Evolutionary conservation across 2,113 vertebrate genomes (phyloP), one percentile per base, ranked within the genome.

Genomic region (Toxostoma redivivum): DNA sequence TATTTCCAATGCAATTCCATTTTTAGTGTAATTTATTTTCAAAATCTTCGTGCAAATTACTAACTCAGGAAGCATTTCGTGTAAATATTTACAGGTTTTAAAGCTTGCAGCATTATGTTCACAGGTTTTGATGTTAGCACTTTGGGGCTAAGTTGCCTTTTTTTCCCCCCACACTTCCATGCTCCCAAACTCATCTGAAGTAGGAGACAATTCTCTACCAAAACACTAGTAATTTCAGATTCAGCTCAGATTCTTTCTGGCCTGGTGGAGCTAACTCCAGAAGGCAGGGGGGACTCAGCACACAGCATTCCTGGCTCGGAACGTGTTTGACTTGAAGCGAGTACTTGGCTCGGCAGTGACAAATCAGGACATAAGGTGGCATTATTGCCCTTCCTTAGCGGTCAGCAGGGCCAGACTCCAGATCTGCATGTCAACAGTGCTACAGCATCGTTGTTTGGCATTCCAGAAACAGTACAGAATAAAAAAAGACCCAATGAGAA

Each of bases 281-380:
- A 37, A 47, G 73, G 47, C 37, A 44, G 33, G 13, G 20, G 14
- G 19, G 76, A 42, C 42, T 51, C 81, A 25, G 51, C 50, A 30
- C 50, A 15, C 33, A 51, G 25, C 62, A 20, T 15, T 74, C 38
- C 56, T 66, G 28, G 28, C 51, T 84, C 60, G 20, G 31, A 88
- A n/a, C 3, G 5, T 33, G 21, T 62, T 73, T 85, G 62, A 65
- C 30, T 79, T 44, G 54, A 66, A 50, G 22, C 9, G 50, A 35
- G 11, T 3, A 28, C 6, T 35, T 81, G 69, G 66, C 45, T 73
- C 50, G 2, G 97, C 94, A 97, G 94, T 96, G 95, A 97, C 93
- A 91, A 93, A 95, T 91, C 64, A 96, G 90, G 92, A 97, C 97
- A 96, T 96, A 88, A 97, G 97, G 95, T 97, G 97, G 97, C 96